phyloP scores from a whole-genome alignment of 1,140 invertebrate genomes.

The Homarus americanus region DNA sequence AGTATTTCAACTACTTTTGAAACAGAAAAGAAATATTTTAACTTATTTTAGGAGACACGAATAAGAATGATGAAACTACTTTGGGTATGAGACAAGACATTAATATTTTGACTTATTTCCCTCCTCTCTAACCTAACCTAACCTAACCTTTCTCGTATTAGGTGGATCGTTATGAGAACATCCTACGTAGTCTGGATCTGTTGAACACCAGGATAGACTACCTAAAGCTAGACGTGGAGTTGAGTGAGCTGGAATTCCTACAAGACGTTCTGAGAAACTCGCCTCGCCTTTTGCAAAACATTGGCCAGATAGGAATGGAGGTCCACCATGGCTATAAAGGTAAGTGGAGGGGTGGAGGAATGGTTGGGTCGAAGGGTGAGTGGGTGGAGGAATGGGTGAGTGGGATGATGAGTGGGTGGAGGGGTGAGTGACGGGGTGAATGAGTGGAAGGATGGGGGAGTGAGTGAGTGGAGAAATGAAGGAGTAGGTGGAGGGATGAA shows the following conservation, averaged over 20 bases:
- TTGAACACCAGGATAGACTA: conserved; percentile 25
- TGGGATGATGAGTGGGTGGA: too few species aligned
- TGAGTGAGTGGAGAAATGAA: not conserved
- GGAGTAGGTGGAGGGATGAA: not conserved
- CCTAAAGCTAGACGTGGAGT: conserved; percentile 63
- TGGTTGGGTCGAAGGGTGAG: too few species aligned
- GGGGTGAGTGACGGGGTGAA: too few species aligned
- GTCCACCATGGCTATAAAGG: conserved; percentile 44
- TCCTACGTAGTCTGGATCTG: not conserved
- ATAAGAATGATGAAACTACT: not conserved
- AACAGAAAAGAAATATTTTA: not conserved
- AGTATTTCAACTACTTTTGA: not conserved
- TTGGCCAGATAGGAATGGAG: conserved; percentile 61
- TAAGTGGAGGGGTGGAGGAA: not conserved
- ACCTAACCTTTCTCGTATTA: not conserved
- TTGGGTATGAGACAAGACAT: not conserved
- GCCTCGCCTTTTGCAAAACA: conserved; percentile 25
- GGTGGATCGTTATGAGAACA: conserved; percentile 46
- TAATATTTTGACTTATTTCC: too few species aligned
- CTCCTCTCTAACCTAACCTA: too few species aligned
- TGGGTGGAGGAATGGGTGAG: too few species aligned
- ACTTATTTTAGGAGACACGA: not conserved
- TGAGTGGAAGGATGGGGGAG: too few species aligned
- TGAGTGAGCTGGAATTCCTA: conserved; percentile 44
- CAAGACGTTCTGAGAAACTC: conserved; percentile 38